Evolutionary conservation across 2,888 invertebrate species (phyloP).

Genomic region (Melinaea marsaeus): DNA sequence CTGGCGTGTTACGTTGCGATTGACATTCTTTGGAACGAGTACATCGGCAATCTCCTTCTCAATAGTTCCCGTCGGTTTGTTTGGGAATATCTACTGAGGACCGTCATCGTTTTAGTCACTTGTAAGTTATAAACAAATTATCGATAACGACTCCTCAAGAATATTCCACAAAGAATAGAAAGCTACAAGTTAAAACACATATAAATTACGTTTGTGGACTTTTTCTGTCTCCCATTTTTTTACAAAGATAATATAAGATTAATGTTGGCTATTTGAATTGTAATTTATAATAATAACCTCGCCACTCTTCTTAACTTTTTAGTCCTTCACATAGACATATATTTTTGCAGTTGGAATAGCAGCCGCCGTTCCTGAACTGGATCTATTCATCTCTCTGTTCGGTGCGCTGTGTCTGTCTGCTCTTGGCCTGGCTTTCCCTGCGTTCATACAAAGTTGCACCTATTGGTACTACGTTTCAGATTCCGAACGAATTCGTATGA

Average conservation of each 20-base stretch:
- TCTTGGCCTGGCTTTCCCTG: conserved; percentile 93
- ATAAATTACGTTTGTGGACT: too few relatives aligned
- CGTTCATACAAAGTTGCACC: conserved; percentile 89
- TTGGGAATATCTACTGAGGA: conserved; percentile 89
- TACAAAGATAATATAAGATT: too few relatives aligned
- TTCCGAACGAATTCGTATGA: conserved; percentile 74
- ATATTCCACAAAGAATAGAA: too few relatives aligned
- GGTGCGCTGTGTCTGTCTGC: conserved; percentile 95
- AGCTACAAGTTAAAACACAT: too few relatives aligned
- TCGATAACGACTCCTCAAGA: too few relatives aligned
- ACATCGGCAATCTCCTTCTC: conserved; percentile 76
- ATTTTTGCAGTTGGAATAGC: conserved; percentile 86
- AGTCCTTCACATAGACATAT: conserved; percentile 1
- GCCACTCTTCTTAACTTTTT: not conserved
- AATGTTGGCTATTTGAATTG: too few relatives aligned
- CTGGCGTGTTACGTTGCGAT: conserved; percentile 97
- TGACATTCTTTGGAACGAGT: conserved; percentile 93
- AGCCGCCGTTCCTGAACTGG: conserved; percentile 89
- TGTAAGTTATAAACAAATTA: conserved; percentile 80
- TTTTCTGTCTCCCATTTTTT: too few relatives aligned
- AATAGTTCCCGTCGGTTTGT: conserved; percentile 78
- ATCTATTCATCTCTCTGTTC: conserved; percentile 87
- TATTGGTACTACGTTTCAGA: conserved; percentile 84
- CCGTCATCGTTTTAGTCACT: conserved; percentile 86
- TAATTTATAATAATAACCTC: too few relatives aligned